phyloP scores from a whole-genome alignment of 2,888 invertebrate species.

The Drosophila ustulata region DNA sequence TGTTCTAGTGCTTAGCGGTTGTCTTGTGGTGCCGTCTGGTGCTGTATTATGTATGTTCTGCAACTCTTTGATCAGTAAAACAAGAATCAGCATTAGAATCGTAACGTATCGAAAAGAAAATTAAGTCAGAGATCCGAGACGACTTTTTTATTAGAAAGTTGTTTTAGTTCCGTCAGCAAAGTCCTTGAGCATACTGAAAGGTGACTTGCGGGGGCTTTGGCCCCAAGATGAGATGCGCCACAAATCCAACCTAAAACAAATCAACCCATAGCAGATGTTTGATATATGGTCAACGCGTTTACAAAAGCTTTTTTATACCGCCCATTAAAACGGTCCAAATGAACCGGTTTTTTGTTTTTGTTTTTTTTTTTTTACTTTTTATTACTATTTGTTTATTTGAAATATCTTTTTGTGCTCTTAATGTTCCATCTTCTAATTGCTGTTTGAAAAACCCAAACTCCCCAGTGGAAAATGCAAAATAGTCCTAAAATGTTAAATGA shows the following conservation, averaged over 20 bases:
- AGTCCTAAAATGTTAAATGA: conserved; percentile 55
- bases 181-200: conserved; percentile 65
- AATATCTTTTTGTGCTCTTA: conserved; percentile 21
- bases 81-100: conserved; percentile 28
- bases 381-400: conserved; percentile 1
- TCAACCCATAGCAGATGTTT: conserved; percentile 47
- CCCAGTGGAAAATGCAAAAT: conserved; percentile 62
- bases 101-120: conserved; percentile 58
- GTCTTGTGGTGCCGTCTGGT: not conserved
- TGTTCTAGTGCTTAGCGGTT: conserved; percentile 9
- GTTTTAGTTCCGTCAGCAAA: conserved; percentile 74
- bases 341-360: conserved; percentile 50
- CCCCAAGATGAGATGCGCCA: conserved; percentile 45
- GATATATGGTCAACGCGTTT: conserved; percentile 53
- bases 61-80: conserved; percentile 23
- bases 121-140: conserved; percentile 60
- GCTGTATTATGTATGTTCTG: conserved; percentile 1
- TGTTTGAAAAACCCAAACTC: conserved; percentile 43
- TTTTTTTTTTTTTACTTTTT: conserved; percentile 7
- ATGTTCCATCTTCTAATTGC: conserved; percentile 41
- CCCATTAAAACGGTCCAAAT: conserved; percentile 36
- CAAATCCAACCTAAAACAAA: conserved; percentile 35
- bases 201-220: conserved; percentile 62
- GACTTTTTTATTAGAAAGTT: conserved; percentile 78
- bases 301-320: conserved; percentile 41